Evolutionary conservation across 1,140 invertebrate species (phyloP).

Genomic region (Ptiloglossa arizonensis): DNA sequence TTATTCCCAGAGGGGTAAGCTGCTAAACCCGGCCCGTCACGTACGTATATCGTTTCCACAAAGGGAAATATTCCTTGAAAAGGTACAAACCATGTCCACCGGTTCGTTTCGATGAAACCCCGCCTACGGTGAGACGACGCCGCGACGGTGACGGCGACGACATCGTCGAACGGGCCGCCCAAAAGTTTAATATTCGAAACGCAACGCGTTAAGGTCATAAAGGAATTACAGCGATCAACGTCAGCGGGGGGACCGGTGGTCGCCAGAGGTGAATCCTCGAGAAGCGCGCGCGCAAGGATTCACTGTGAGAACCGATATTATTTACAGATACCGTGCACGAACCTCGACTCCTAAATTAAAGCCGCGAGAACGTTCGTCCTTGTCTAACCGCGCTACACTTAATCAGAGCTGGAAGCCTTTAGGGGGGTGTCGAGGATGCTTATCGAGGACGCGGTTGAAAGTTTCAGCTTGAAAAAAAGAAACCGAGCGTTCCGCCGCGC

Average conservation of each 20-base stretch:
- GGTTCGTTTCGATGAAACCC: constrained; percentile 3
- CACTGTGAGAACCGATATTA: constrained; percentile 34
- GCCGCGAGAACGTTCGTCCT: not conserved
- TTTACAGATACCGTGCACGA: constrained; percentile 29
- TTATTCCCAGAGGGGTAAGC: constrained; percentile 60
- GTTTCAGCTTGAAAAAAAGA: not conserved
- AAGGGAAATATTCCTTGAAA: constrained; percentile 32
- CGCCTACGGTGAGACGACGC: not conserved
- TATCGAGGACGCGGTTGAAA: constrained; percentile 41
- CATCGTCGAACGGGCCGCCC: constrained; percentile 2
- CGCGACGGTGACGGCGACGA: not conserved
- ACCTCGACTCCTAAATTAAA: constrained; percentile 26
- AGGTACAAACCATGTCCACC: not conserved
- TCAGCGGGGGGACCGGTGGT: too few species aligned
- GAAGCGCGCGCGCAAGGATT: not conserved
- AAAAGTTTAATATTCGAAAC: constrained; percentile 44
- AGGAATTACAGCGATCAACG: constrained; percentile 32
- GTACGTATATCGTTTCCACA: constrained; percentile 26
- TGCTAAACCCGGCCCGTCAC: constrained; percentile 49
- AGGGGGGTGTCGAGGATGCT: constrained; percentile 35
- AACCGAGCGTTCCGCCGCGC: not conserved
- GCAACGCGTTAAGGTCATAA: constrained; percentile 48
- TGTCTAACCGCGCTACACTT: constrained; percentile 12
- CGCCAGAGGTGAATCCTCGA: not conserved
- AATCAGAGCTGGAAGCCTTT: constrained; percentile 13